Conservation (phyloP, 2,888 invertebrate genomes). For the Hololepta plana region DNA sequence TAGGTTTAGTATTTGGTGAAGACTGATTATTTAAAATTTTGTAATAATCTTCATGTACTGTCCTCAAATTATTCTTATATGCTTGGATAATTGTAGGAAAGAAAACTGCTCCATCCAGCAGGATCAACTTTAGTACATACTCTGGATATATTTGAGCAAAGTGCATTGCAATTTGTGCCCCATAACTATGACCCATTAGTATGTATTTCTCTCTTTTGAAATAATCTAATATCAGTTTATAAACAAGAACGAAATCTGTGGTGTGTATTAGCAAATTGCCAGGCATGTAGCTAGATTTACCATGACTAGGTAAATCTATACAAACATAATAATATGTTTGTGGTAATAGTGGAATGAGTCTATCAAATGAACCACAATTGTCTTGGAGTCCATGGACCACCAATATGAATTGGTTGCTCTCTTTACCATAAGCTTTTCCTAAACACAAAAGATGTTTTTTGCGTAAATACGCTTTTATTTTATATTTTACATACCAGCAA, state of each 20-base stretch:
- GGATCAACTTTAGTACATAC: conserved; percentile 25
- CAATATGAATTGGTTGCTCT: conserved; percentile 32
- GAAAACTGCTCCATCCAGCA: conserved; percentile 22
- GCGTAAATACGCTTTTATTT: no score
- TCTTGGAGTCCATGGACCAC: conserved; percentile 40
- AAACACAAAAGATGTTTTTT: conserved; percentile 17
- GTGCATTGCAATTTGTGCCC: conserved; percentile 27
- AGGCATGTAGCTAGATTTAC: conserved; percentile 35
- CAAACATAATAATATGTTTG: conserved; percentile 26
- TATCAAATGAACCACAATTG: conserved; percentile 39
- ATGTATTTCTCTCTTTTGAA: conserved; percentile 19
- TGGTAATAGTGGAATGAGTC: conserved; percentile 34
- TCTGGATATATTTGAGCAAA: conserved; percentile 26
- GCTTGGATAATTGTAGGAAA: conserved; percentile 10
- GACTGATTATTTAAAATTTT: no score
- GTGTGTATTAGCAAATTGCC: conserved; percentile 20
- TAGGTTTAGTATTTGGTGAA: no score
- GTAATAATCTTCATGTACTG: conserved; percentile 15
- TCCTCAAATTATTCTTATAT: no score
- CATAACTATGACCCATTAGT: conserved; percentile 27
- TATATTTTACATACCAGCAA: no score
- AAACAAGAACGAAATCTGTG: conserved; percentile 26
- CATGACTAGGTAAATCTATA: conserved; percentile 42
- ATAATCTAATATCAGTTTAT: conserved; percentile 16
- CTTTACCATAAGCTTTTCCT: conserved; percentile 44